Evolutionary conservation across 2,113 vertebrate species (phyloP), one percentile per base, ranked within the genome.

Genomic region (Toxotes jaculatrix): DNA sequence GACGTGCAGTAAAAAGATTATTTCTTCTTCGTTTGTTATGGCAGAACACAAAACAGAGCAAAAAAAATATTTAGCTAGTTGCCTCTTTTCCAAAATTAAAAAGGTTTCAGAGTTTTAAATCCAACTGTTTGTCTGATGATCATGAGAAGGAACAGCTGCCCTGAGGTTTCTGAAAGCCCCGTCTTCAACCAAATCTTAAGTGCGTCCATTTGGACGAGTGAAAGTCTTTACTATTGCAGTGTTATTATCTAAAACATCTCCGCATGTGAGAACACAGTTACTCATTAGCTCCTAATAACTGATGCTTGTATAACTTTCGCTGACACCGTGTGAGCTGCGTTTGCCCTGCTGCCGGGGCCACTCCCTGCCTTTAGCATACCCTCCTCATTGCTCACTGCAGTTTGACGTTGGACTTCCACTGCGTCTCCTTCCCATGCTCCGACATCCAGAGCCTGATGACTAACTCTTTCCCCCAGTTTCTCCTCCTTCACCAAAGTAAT

Each of bases 381-480:
- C 82, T 87, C 76, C 74, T 27, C 67, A 68, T 87, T 60, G 79
- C 84, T 87, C 83, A 77, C 74, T 73, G 60, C 63, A 45, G 45
- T 71, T 74, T 77, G 77, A 71, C 61, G 81, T 70, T n/a, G 57
- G 73, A 49, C 83, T 32, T 27, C 55, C 31, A 68, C 31, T 66
- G 63, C 13, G 53, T 5, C 62, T 79, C 69, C 71, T 79, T 74
- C 82, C 77, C 79, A 6, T 74, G 71, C 82, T 53, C 60, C 80
- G 79, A 70, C 86, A 87, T 87, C 76, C 85, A 83, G 53, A 69
- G 61, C 13, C 34, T 1, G 88, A 90, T 94, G 92, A 94, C 93
- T 93, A 91, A 93, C 79, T 87, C 84, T 89, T 93, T 93, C 93
- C 92, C 63, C 32, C 1, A 36, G 2, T 56, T 60, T 73, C 82